Evolutionary conservation across 1,140 invertebrate species (phyloP).

Genomic region (Heliconius himera): DNA sequence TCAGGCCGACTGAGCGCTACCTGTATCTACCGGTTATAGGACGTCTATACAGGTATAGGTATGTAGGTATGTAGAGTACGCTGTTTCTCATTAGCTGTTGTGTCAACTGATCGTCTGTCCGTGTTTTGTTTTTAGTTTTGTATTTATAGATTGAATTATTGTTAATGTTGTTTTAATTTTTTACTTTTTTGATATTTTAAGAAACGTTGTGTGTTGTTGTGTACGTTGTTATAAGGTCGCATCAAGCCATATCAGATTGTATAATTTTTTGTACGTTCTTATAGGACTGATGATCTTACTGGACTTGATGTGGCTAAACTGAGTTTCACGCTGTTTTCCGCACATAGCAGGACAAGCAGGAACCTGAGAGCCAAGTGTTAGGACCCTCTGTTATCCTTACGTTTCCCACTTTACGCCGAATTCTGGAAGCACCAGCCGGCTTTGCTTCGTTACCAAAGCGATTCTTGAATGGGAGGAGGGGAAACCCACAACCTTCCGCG

Average conservation of each 20-base stretch:
- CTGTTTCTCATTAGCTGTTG: background rate
- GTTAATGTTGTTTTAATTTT: too few relatives aligned
- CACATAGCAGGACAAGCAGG: background rate
- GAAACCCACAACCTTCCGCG: too few relatives aligned
- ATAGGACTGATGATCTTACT: too few relatives aligned
- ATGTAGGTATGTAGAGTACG: background rate
- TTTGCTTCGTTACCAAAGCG: too few relatives aligned
- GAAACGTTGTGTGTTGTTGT: too few relatives aligned
- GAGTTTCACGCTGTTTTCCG: background rate
- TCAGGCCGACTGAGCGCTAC: constrained; percentile 2
- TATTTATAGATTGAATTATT: too few relatives aligned
- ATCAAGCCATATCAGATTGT: background rate
- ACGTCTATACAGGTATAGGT: background rate
- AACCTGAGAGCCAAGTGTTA: background rate
- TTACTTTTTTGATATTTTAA: too few relatives aligned
- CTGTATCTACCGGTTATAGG: background rate
- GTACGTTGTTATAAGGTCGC: too few relatives aligned
- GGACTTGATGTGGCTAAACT: too few relatives aligned
- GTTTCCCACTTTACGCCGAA: background rate
- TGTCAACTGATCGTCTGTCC: background rate
- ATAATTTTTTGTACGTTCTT: too few relatives aligned
- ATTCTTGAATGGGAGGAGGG: too few relatives aligned
- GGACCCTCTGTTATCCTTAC: background rate
- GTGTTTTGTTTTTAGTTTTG: background rate
- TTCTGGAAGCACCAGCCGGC: too few relatives aligned